Conservation (phyloP, 2,888 invertebrate genomes). For the Sminthurides aquaticus region DNA sequence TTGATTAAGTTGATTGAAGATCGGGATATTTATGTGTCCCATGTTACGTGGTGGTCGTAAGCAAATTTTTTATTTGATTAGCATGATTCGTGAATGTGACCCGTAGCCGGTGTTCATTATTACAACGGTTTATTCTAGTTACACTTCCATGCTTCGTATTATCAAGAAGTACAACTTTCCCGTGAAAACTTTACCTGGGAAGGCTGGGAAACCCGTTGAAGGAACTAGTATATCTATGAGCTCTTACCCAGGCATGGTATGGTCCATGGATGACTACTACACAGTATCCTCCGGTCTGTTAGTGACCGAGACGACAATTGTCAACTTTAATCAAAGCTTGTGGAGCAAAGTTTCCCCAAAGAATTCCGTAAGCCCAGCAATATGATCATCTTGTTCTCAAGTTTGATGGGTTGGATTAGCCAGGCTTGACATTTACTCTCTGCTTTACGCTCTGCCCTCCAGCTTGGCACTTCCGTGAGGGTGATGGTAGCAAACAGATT, state of each 20-base stretch:
- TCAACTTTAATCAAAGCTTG: conserved; percentile 62
- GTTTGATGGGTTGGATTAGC: too few relatives aligned
- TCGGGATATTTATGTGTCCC: conserved; percentile 61
- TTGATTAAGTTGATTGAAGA: conserved; percentile 57
- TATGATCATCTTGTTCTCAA: neutral
- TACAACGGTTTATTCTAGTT: conserved; percentile 56
- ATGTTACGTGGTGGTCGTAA: conserved; percentile 69
- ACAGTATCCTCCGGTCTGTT: conserved; percentile 58
- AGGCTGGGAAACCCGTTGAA: conserved; percentile 53
- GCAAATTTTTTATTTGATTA: conserved; percentile 36
- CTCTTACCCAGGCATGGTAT: conserved; percentile 73
- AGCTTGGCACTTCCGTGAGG: conserved; percentile 66
- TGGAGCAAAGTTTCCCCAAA: conserved; percentile 62
- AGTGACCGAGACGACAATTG: conserved; percentile 69
- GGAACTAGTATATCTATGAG: conserved; percentile 67
- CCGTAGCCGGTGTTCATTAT: too few relatives aligned
- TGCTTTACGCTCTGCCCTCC: conserved; percentile 24
- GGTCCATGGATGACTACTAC: conserved; percentile 78
- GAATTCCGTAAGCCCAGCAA: conserved; percentile 51
- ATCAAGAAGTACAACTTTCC: conserved; percentile 76
- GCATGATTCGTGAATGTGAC: too few relatives aligned
- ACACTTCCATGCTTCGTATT: conserved; percentile 71
- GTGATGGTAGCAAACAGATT: conserved; percentile 76
- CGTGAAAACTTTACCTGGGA: conserved; percentile 56
- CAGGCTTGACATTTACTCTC: too few relatives aligned